Percentiles rank a stretch among this genome's conserved stretches.
Evolutionary conservation across 2,888 invertebrate species (phyloP).

Genomic region (Eupithecia inturbata): DNA sequence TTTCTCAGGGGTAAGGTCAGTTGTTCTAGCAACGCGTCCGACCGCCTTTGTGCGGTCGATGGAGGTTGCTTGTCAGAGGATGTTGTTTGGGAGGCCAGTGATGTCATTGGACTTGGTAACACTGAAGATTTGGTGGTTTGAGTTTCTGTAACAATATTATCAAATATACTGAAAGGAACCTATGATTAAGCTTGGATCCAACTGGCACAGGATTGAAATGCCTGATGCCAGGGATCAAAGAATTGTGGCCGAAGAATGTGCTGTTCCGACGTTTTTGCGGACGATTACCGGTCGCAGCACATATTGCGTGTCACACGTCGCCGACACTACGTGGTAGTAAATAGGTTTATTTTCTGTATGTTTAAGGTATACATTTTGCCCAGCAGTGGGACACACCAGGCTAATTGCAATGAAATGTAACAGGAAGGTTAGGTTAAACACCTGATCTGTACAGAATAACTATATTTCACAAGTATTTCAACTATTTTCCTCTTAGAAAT

Average conservation of each 20-base stretch:
- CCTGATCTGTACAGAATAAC: neutral
- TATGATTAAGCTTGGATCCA: neutral
- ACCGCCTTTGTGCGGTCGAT: conserved; percentile 72
- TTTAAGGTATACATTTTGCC: too few relatives aligned
- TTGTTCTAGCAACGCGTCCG: conserved; percentile 76
- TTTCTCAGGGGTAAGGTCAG: conserved; percentile 74
- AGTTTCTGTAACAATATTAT: conserved; percentile 53
- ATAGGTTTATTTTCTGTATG: too few relatives aligned
- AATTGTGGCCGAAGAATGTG: too few relatives aligned
- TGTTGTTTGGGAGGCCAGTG: conserved; percentile 69
- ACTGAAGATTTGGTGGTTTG: conserved; percentile 74
- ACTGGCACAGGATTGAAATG: neutral
- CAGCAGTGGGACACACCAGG: too few relatives aligned
- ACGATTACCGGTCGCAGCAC: too few relatives aligned
- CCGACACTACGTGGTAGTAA: too few relatives aligned
- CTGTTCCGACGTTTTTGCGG: too few relatives aligned
- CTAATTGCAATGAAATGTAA: neutral
- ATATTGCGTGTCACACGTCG: too few relatives aligned
- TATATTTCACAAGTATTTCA: too few relatives aligned
- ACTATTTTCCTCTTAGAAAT: too few relatives aligned
- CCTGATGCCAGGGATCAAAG: neutral
- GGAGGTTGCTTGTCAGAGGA: conserved; percentile 71
- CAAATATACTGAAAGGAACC: neutral
- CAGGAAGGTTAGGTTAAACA: neutral
- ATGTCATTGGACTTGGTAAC: conserved; percentile 73